Conservation (phyloP, 2,888 invertebrate species). For the Portevinia maculata region DNA sequence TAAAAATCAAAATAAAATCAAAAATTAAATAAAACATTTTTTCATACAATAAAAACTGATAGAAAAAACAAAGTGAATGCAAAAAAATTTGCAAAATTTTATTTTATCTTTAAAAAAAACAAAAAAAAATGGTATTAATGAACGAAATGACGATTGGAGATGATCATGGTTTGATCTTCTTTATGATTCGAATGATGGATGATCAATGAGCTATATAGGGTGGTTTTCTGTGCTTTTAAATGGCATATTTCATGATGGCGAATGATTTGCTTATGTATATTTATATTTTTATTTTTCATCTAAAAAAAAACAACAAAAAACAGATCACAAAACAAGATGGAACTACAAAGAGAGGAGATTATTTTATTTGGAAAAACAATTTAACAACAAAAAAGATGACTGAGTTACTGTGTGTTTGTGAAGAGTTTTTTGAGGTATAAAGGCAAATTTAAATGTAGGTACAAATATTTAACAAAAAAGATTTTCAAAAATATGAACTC, state of each 20-base stretch:
- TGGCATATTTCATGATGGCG: constrained; percentile 52
- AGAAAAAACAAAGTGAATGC: constrained; percentile 35
- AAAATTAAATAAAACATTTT: constrained; percentile 60
- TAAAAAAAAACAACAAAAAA: constrained; percentile 81
- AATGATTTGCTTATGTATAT: constrained; percentile 75
- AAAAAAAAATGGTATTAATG: constrained; percentile 6
- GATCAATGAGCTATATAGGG: constrained; percentile 4
- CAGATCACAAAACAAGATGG: constrained; percentile 77
- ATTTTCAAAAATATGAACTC: constrained; percentile 73
- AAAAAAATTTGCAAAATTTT: constrained; percentile 30
- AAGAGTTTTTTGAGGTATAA: background rate
- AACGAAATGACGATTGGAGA: constrained; percentile 44
- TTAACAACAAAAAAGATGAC: constrained; percentile 23
- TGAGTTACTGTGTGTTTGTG: constrained; percentile 1
- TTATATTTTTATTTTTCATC: constrained; percentile 80
- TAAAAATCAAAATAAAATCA: constrained; percentile 51
- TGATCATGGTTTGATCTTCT: constrained; percentile 30
- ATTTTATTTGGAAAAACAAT: constrained; percentile 36
- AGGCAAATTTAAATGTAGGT: background rate
- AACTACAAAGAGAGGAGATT: constrained; percentile 44
- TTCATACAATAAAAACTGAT: constrained; percentile 14
- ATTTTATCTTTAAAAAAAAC: constrained; percentile 1
- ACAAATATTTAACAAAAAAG: background rate
- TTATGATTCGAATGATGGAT: constrained; percentile 24
- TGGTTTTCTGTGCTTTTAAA: constrained; percentile 49